Evolutionary conservation across 2,113 vertebrate species (phyloP), one percentile per base, ranked within the genome.

Genomic region (Cebidichthys violaceus): DNA sequence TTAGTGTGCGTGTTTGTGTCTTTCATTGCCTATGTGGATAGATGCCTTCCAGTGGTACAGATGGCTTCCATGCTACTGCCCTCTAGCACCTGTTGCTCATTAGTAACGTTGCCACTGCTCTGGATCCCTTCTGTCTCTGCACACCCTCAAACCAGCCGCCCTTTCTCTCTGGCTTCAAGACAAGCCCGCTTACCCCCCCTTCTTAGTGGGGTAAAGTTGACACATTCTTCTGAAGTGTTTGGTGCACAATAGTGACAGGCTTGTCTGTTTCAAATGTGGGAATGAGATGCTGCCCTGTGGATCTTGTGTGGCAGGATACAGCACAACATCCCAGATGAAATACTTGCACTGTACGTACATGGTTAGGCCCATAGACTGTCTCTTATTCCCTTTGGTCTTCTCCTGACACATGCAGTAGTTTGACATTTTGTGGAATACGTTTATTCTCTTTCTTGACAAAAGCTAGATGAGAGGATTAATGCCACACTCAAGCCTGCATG

Each of bases 51-150:
- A 89, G 90, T 31, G 1, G 64, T 86, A 72, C 87, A 92, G 89
- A 90, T 92, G 90, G 90, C 87, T 67, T 82, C 89, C 88, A 86
- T 73, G 87, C 90, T 69, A 17, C 85, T 84, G 78, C 86, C 83
- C 80, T 75, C 77, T 47, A 83, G 80, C 94, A 95, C 92, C 94
- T 94, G 93, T 94, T 91, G 86, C 89, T 92, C 90, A 94, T 94
- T 94, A 94, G 92, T 91, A 92, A 93, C 68, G 37, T 91, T 86
- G 88, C 87, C 86, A 90, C 87, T 70, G 88, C 87, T 71, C 85
- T 83, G 81, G 71, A 84, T 87, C 88, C 77, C 74, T 85, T 82
- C 75, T 83, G 86, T 79, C 80, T 82, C 78, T 70, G 62, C 59
- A 64, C 75, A 81, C 76, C 78, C 71, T 24, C 67, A 55, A 77